Conservation (phyloP, 2,113 vertebrate genomes). For the Clarias macrocephalus region DNA sequence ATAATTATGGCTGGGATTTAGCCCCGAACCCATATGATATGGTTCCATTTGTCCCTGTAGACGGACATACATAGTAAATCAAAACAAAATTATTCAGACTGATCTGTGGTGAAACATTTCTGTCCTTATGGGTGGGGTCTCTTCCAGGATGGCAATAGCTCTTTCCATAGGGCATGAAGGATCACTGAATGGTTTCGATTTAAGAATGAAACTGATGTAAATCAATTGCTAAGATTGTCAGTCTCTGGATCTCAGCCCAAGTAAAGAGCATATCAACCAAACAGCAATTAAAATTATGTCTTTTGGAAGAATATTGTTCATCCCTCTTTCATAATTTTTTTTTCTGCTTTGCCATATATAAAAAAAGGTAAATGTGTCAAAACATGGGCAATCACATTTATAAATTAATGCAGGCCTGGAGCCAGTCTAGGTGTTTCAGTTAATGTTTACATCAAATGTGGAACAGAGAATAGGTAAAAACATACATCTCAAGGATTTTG, state of each 20-base stretch:
- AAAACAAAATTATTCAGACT: slow-evolving; percentile 5
- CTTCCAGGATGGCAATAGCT: not conserved
- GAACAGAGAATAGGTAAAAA: not conserved
- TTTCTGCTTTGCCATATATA: not conserved
- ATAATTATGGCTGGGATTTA: not conserved
- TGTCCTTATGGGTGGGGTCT: not conserved
- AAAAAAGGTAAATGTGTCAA: not conserved
- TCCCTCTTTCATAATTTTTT: too few relatives aligned
- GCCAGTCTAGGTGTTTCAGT: not conserved
- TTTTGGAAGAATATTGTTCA: not conserved
- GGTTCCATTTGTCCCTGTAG: not conserved
- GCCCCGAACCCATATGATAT: not conserved
- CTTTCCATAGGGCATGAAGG: not conserved
- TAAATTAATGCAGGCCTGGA: not conserved
- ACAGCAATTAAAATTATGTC: not conserved
- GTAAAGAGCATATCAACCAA: not conserved
- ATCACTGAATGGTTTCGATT: not conserved
- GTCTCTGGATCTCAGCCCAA: not conserved
- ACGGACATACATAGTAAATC: not conserved
- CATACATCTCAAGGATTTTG: not conserved
- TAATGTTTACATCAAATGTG: not conserved
- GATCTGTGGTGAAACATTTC: not conserved
- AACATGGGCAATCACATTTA: not conserved
- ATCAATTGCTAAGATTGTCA: not conserved
- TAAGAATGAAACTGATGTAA: not conserved